Evolutionary conservation across 1,140 invertebrate species (phyloP).

Genomic region (Luehdorfia chinensis): DNA sequence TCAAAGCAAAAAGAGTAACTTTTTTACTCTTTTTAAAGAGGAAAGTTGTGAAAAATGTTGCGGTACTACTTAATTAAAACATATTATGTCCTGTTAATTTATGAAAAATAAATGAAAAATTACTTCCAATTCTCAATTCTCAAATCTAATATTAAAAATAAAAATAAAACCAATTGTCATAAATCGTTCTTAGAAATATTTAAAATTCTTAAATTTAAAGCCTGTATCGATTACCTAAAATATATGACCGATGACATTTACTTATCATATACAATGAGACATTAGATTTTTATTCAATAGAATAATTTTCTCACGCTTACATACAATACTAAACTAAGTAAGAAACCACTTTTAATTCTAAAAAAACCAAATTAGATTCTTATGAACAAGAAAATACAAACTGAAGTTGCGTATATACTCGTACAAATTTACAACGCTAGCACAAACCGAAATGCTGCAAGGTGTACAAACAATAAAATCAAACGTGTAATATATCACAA

Average conservation of each 20-base stretch:
- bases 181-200: constrained; percentile 28
- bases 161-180: too few species aligned
- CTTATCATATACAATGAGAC: constrained; percentile 32
- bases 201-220: constrained; percentile 24
- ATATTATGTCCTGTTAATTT: too few species aligned
- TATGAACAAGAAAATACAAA: not conserved
- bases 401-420: not conserved
- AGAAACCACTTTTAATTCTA: not conserved
- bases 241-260: constrained; percentile 22
- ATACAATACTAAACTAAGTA: constrained; percentile 4
- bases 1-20: too few species aligned
- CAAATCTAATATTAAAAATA: too few species aligned
- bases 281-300: constrained; percentile 12
- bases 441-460: not conserved
- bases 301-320: constrained; percentile 16
- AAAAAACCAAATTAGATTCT: not conserved
- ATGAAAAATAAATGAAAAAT: too few species aligned
- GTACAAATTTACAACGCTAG: not conserved
- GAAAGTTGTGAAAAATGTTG: too few species aligned
- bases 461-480: constrained; percentile 35
- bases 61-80: too few species aligned
- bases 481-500: constrained; percentile 34
- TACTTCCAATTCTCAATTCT: too few species aligned
- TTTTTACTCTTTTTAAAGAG: too few species aligned
- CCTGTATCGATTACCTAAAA: constrained; percentile 30